Conservation (phyloP, 2,797 vertebrate genomes). For the Phataginus tetradactyla region DNA sequence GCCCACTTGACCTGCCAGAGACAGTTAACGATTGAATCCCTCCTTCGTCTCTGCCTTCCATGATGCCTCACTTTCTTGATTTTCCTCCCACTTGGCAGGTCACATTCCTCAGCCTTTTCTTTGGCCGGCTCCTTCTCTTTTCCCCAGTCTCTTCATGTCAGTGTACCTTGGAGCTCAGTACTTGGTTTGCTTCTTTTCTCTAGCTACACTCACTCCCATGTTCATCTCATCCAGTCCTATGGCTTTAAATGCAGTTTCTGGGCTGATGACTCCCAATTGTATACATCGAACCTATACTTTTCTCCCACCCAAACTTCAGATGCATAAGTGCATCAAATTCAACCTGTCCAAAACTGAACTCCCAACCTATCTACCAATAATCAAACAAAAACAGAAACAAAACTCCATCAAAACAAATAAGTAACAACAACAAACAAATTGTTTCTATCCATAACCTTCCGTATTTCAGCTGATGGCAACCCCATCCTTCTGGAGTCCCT, state of each 20-base stretch:
- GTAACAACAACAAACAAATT: neutral
- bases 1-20: neutral
- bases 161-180: neutral
- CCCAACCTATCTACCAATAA: neutral
- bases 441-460: neutral
- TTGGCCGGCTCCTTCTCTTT: neutral
- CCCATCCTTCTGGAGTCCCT: neutral
- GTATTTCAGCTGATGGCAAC: neutral
- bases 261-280: neutral
- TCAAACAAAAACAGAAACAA: neutral
- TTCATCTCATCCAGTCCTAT: neutral
- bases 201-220: neutral
- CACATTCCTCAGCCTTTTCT: neutral
- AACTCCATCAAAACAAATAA: neutral
- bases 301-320: neutral
- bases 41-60: neutral
- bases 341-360: neutral
- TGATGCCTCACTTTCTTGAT: neutral
- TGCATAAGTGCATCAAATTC: neutral
- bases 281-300: neutral
- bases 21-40: neutral
- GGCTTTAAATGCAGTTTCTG: neutral
- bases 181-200: neutral
- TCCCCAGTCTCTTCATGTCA: neutral
- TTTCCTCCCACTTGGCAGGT: neutral